These are phyloP conservation scores for Acanthosepion lycidas DNA, from an alignment of 2,888 invertebrate genomes.

Conservation along the genomic window DNA sequence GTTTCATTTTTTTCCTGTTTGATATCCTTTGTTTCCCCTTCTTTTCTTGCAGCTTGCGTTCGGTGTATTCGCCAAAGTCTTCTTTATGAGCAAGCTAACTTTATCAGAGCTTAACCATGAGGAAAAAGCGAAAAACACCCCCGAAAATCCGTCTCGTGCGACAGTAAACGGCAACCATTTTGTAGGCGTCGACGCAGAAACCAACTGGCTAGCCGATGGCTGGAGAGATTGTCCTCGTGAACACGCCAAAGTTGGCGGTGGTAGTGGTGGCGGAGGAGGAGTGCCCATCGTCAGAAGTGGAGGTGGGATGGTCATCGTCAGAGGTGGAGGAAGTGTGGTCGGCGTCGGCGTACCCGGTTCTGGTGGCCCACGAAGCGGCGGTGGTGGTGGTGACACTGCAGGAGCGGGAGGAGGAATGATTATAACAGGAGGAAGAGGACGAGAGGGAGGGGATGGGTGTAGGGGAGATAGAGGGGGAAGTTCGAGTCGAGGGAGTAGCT, in stretches of 20 bases:
- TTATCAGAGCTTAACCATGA: background rate
- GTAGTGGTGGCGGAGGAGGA: constrained; percentile 34
- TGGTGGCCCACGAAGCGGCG: background rate
- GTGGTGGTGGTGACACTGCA: background rate
- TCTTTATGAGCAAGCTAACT: constrained; percentile 69
- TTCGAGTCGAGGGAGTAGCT: background rate
- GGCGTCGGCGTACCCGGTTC: background rate
- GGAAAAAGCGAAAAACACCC: background rate
- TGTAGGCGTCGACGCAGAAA: constrained; percentile 39
- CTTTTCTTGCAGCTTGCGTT: constrained; percentile 66
- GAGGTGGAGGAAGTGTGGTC: background rate
- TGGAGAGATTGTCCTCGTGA: constrained; percentile 24
- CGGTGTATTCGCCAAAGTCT: constrained; percentile 65
- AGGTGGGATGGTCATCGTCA: background rate
- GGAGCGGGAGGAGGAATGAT: background rate
- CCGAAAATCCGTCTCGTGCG: constrained; percentile 35
- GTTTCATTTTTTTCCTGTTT: background rate
- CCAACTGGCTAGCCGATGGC: constrained; percentile 41
- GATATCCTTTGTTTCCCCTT: background rate
- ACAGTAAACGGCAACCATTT: constrained; percentile 36
- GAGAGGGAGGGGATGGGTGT: background rate
- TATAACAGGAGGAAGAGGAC: background rate
- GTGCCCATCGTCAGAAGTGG: background rate
- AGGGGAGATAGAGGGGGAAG: background rate
- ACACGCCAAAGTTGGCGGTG: background rate